These are phyloP conservation scores for Chaenodraco wilsoni DNA, from an alignment of 2,797 vertebrate genomes.

Conservation along the genomic window DNA sequence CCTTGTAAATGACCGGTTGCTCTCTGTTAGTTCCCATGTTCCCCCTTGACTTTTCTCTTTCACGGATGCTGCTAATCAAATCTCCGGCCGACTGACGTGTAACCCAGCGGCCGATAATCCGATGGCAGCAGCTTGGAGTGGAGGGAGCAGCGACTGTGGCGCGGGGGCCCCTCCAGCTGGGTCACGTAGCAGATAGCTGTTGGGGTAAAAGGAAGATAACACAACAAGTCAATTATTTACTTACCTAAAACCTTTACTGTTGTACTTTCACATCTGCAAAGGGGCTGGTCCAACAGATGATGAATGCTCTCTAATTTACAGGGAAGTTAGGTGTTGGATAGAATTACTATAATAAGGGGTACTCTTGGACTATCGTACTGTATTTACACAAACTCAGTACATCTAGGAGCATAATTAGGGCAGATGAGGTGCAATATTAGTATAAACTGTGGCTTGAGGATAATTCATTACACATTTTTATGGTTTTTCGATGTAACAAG, in stretches of 20 bases:
- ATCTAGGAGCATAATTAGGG: no score
- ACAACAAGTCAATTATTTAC: background rate
- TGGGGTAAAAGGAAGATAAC: constrained; percentile 29
- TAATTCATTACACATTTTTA: no score
- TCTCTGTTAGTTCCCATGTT: constrained; percentile 49
- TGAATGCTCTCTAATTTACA: background rate
- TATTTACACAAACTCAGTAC: no score
- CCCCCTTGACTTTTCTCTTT: constrained; percentile 34
- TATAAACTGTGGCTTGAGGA: no score
- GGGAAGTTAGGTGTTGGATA: background rate
- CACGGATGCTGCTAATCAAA: constrained; percentile 58
- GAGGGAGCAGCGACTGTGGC: constrained; percentile 24
- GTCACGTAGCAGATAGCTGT: constrained; percentile 4
- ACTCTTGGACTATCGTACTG: background rate
- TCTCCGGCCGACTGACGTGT: constrained; percentile 41
- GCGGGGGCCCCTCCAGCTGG: constrained; percentile 13
- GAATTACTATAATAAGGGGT: background rate
- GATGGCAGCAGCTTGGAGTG: constrained; percentile 28
- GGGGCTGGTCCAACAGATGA: background rate
- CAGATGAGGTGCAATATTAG: background rate
- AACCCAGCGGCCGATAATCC: constrained; percentile 44
- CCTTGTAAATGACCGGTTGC: constrained; percentile 43
- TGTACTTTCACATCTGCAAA: constrained; percentile 1
- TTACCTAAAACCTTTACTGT: background rate
- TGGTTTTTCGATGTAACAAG: no score